Conservation (phyloP, 2,113 vertebrate species). For the Sander lucioperca region DNA sequence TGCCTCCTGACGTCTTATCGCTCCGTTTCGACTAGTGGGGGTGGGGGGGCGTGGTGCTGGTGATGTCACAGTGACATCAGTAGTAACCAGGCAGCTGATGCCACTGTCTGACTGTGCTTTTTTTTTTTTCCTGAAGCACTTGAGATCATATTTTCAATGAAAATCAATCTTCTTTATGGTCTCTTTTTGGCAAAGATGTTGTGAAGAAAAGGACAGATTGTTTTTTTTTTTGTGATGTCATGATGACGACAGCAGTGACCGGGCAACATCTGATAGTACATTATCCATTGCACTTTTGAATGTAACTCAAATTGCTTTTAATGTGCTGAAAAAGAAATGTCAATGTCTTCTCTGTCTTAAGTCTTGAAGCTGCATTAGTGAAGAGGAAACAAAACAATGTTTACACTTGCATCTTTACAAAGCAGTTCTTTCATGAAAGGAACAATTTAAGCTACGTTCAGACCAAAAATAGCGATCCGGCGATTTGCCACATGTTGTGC, state of each 20-base stretch:
- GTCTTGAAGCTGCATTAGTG: not conserved
- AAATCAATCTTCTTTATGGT: not conserved
- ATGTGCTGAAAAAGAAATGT: not conserved
- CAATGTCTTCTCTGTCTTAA: no score
- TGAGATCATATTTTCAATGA: not conserved
- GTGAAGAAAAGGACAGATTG: no score
- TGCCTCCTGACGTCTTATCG: not conserved
- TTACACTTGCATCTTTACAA: not conserved
- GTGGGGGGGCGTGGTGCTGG: not conserved
- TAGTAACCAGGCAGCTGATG: constrained; percentile 15
- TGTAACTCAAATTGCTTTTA: not conserved
- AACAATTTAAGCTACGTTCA: not conserved
- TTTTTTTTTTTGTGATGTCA: no score
- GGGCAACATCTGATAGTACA: not conserved
- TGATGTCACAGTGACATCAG: constrained; percentile 31
- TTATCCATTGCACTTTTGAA: not conserved
- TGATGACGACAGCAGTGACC: not conserved
- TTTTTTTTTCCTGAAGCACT: no score
- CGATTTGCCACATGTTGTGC: no score
- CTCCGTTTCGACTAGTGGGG: not conserved
- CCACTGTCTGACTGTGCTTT: no score
- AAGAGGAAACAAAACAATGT: not conserved
- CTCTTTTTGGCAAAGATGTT: not conserved
- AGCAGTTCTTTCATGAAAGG: not conserved
- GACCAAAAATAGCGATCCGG: no score